Evolutionary conservation across 2,797 vertebrate species (phyloP).

Genomic region (Semaprochilodus insignis): DNA sequence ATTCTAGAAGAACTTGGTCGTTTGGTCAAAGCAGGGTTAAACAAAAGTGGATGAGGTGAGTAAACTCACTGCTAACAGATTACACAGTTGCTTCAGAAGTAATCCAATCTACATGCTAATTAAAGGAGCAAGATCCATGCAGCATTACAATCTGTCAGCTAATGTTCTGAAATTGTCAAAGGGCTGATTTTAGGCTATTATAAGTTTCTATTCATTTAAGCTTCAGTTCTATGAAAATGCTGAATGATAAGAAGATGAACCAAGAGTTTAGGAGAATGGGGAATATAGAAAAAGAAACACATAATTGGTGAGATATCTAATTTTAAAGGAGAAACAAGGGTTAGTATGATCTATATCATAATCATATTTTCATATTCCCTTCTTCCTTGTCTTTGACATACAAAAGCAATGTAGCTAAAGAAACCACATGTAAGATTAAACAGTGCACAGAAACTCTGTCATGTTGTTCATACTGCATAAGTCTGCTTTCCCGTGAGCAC

Average conservation of each 20-base stretch:
- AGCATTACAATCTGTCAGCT: conserved; percentile 29
- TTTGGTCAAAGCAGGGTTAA: conserved; percentile 9
- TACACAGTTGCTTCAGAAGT: conserved; percentile 18
- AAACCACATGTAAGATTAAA: conserved; percentile 23
- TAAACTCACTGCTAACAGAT: not conserved
- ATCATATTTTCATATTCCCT: not conserved
- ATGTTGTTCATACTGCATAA: not conserved
- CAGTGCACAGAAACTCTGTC: not conserved
- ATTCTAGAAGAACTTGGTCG: no score
- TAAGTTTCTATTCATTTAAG: not conserved
- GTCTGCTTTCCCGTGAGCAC: not conserved
- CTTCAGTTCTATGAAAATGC: not conserved
- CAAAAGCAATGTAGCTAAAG: not conserved
- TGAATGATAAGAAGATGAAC: not conserved
- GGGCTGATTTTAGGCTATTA: not conserved
- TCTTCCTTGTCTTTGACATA: conserved; percentile 5
- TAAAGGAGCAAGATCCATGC: conserved; percentile 1
- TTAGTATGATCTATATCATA: conserved; percentile 6
- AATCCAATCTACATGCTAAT: conserved; percentile 11
- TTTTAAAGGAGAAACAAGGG: not conserved
- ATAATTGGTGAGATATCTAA: not conserved
- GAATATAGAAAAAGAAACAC: not conserved
- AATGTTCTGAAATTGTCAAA: conserved; percentile 12
- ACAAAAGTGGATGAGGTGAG: not conserved
- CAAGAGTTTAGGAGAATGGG: not conserved